Evolutionary conservation across 2,888 invertebrate genomes (phyloP).

Genomic region (Dasypogon diadema): DNA sequence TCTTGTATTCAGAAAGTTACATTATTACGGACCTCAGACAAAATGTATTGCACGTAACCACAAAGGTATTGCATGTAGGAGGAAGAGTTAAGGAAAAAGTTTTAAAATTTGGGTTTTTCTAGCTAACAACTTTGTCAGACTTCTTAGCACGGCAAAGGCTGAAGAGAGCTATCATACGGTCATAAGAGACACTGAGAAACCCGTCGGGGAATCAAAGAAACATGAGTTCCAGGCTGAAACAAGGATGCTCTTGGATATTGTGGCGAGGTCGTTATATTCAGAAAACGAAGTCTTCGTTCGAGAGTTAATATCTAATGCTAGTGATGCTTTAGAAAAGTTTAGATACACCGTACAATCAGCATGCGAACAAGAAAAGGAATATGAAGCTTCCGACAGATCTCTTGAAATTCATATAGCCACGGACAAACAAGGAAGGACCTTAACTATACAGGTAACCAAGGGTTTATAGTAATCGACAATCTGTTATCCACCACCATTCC

Average conservation of each 20-base stretch:
- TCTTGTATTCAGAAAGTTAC: too few species aligned
- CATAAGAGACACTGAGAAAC: conserved; percentile 61
- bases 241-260: conserved; percentile 93
- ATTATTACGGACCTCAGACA: too few species aligned
- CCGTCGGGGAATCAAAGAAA: conserved; percentile 70
- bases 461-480: not conserved
- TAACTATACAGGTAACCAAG: conserved; percentile 82
- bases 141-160: conserved; percentile 23
- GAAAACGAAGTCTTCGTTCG: conserved; percentile 98
- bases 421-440: conserved; percentile 85
- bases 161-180: conserved; percentile 59
- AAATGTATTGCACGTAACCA: too few species aligned
- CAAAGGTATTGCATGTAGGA: too few species aligned
- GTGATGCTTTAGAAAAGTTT: conserved; percentile 96
- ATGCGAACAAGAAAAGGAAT: conserved; percentile 69
- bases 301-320: conserved; percentile 96
- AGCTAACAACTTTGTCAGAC: too few species aligned
- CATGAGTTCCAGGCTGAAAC: conserved; percentile 98
- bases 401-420: conserved; percentile 91
- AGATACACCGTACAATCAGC: conserved; percentile 77
- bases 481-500: too few species aligned
- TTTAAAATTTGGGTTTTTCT: too few species aligned
- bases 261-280: conserved; percentile 96
- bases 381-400: conserved; percentile 74
- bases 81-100: too few species aligned